A percentile compares a stretch with the other conserved stretches of the same genome.
Evolutionary conservation across 2,113 vertebrate species (phyloP).

Genomic region (Panthera leo): DNA sequence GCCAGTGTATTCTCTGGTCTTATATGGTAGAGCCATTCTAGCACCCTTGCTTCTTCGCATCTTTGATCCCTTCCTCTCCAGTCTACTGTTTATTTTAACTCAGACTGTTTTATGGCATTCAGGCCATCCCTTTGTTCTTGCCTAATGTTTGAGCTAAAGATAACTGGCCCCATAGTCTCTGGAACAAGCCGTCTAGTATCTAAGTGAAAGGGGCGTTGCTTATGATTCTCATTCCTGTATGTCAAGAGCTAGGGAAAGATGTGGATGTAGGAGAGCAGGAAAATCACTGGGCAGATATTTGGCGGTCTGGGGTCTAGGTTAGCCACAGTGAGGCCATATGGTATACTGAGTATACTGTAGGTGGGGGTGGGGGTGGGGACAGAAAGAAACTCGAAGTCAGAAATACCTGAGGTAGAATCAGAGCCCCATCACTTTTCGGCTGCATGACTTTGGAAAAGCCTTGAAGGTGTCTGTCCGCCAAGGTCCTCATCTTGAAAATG

Average conservation of each 20-base stretch:
- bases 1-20: background rate
- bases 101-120: background rate
- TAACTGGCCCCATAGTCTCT: background rate
- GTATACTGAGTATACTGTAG: background rate
- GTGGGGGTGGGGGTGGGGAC: background rate
- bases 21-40: background rate
- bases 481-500: background rate
- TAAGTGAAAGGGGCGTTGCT: background rate
- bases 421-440: background rate
- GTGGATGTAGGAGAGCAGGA: background rate
- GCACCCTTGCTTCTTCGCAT: background rate
- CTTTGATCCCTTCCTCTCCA: background rate
- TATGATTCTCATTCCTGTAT: background rate
- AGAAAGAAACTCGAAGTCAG: background rate
- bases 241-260: background rate
- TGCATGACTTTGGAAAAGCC: background rate
- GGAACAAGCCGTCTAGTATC: background rate
- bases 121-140: background rate
- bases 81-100: background rate
- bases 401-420: background rate
- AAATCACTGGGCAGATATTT: background rate
- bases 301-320: background rate
- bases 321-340: rapidly evolving
- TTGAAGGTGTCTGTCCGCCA: background rate
- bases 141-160: background rate